Evolutionary conservation across 2,888 invertebrate species (phyloP).

Genomic region (Eristalinus aeneus): DNA sequence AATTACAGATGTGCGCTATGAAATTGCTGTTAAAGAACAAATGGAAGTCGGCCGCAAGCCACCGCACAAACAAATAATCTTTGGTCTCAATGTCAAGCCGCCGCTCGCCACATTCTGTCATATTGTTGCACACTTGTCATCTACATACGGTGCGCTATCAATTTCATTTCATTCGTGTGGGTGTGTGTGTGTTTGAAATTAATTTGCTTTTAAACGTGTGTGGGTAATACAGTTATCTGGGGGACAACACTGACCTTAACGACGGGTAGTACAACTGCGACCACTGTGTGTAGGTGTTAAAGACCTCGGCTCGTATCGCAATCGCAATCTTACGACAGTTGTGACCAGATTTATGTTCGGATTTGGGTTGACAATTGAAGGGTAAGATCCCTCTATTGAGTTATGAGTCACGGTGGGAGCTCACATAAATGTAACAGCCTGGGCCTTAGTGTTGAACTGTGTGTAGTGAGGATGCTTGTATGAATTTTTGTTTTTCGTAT

Average conservation of each 20-base stretch:
- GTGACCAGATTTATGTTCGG: not conserved
- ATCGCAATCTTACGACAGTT: not conserved
- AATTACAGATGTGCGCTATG: constrained; percentile 40
- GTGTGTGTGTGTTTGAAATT: not conserved
- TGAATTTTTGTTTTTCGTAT: not conserved
- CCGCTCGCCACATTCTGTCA: not conserved
- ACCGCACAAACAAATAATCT: constrained; percentile 11
- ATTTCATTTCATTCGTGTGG: not conserved
- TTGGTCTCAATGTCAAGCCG: constrained; percentile 26
- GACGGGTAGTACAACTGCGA: not conserved
- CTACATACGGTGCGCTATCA: not conserved
- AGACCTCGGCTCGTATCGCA: not conserved
- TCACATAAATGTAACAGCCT: not conserved
- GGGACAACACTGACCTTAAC: not conserved
- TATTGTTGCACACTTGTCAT: not conserved
- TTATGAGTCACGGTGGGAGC: not conserved
- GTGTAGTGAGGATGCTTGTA: not conserved
- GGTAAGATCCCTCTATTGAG: not conserved
- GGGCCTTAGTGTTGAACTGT: too few species aligned
- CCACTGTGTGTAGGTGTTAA: not conserved
- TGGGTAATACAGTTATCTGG: not conserved
- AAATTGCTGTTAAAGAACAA: constrained; percentile 35
- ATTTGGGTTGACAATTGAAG: not conserved
- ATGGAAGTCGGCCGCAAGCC: constrained; percentile 24
- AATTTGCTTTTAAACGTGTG: not conserved